phyloP scores from a whole-genome alignment of 1,140 invertebrate genomes.

The Drosophila rhopaloa region DNA sequence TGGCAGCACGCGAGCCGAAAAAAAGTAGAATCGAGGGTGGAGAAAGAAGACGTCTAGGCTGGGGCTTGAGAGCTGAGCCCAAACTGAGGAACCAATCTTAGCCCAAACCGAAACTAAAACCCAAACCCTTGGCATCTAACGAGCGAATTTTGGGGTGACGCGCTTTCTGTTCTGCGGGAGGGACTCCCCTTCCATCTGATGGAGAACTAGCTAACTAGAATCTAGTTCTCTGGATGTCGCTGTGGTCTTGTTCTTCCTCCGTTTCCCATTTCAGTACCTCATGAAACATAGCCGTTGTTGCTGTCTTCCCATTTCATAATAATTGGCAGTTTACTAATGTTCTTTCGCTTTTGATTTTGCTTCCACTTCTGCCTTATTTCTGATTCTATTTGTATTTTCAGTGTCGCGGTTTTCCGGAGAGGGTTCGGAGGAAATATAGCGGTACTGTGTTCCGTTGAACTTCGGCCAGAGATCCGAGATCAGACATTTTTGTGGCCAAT shows the following conservation, averaged over 20 bases:
- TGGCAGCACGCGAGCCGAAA: conserved; percentile 77
- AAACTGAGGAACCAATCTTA: conserved; percentile 12
- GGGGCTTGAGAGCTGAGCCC: conserved; percentile 5
- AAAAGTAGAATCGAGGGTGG: conserved; percentile 8
- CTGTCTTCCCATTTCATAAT: conserved; percentile 77
- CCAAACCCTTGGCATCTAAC: conserved; percentile 65
- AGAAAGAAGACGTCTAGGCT: conserved; percentile 12
- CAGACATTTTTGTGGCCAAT: conserved; percentile 57
- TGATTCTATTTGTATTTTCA: conserved; percentile 11
- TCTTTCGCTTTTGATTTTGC: conserved; percentile 74
- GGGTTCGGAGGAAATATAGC: conserved; percentile 28
- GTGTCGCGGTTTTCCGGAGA: conserved; percentile 47
- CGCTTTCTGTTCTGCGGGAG: conserved; percentile 58
- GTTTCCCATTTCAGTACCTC: conserved; percentile 4
- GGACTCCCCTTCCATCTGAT: not conserved
- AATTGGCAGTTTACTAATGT: conserved; percentile 82
- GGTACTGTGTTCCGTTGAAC: conserved; percentile 73
- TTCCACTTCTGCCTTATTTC: conserved; percentile 40
- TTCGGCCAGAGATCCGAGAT: conserved; percentile 38
- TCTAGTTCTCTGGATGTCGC: conserved; percentile 65
- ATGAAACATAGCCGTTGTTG: conserved; percentile 34
- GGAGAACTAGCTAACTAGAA: conserved; percentile 41
- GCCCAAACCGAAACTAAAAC: not conserved
- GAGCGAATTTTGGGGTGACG: conserved; percentile 67
- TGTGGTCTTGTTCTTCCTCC: conserved; percentile 19